phyloP scores from a whole-genome alignment of 2,113 vertebrate genomes.

The Patagioenas fasciata region DNA sequence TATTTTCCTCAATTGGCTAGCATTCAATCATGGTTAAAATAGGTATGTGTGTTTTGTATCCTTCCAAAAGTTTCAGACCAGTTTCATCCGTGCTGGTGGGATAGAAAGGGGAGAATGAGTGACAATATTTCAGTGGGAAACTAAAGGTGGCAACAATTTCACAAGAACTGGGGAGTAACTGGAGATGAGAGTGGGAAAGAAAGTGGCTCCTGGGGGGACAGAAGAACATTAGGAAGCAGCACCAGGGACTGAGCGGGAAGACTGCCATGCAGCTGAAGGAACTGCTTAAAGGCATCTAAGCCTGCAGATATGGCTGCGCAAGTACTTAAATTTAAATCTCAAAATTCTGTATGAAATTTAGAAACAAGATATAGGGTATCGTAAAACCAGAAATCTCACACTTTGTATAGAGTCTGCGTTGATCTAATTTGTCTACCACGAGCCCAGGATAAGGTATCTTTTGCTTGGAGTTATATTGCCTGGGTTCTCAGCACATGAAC shows the following conservation, averaged over 20 bases:
- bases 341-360: not conserved
- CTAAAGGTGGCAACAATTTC: not conserved
- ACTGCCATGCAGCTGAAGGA: not conserved
- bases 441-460: not conserved
- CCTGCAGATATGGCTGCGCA: not conserved
- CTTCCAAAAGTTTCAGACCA: conserved; percentile 13
- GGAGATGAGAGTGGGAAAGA: not conserved
- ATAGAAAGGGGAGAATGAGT: not conserved
- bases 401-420: not conserved
- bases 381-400: not conserved
- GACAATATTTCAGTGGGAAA: not conserved
- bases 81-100: not conserved
- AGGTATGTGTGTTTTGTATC: not conserved
- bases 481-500: not conserved
- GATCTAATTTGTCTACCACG: not conserved
- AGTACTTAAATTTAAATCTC: not conserved
- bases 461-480: not conserved
- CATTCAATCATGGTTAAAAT: conserved; percentile 22
- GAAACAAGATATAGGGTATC: not conserved
- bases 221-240: not conserved
- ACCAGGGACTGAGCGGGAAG: not conserved
- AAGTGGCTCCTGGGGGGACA: not conserved
- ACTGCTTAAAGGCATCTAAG: not conserved
- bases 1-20: conserved; percentile 26
- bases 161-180: not conserved